Base-by-base conservation (phyloP, 1,140 invertebrate species). In the Lutraria rhynchaena region DNA sequence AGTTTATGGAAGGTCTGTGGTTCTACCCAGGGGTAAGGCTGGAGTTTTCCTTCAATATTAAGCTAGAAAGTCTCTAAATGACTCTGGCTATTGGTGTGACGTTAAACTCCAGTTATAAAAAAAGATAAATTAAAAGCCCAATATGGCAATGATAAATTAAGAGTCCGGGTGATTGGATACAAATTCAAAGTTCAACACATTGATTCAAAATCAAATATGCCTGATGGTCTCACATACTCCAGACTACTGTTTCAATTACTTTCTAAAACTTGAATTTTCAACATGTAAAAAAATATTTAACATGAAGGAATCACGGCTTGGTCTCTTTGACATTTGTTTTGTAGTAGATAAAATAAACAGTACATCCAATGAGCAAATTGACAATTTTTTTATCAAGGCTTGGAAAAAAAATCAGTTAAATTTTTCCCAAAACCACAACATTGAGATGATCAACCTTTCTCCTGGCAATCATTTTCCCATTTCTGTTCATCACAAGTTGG, bases 401-500 rank as follows among this genome's bases (percentile, higher is more conserved):
- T 9, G 0, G 24, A 46, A 44, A 44, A 13, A 27, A 15, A 44
- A 19, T 24, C 63, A n/a, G 22, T n/a, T n/a, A 69, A 5, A 19
- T 44, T 4, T 7, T 5, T 3, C 4, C 7, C 3, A 11, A 29
- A 31, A 29, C 5, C 7, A 46, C 13, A 17, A 1, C 41, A 31
- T 35, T 17, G 9, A n/a, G n/a, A n/a, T 46, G 22, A 29, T 35
- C 9, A 13, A 78, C 75, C 63, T 51, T 70, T 81, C 22, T 37
- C 17, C 49, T 61, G 61, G 35, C 87, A 90, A 15, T 87, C 86
- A 44, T 74, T 71, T 31, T 71, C 78, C 88, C 87, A 92, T 35
- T 86, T 86, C 37, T 87, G 65, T 33, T 87, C 85, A 85, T 87
- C 78, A 85, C 87, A 90, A 11, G 88, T 84, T 41, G 91, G 91